Evolutionary conservation across 2,888 invertebrate species (phyloP), one percentile per base, ranked within the genome.

Genomic region (Machimus rusticus): DNA sequence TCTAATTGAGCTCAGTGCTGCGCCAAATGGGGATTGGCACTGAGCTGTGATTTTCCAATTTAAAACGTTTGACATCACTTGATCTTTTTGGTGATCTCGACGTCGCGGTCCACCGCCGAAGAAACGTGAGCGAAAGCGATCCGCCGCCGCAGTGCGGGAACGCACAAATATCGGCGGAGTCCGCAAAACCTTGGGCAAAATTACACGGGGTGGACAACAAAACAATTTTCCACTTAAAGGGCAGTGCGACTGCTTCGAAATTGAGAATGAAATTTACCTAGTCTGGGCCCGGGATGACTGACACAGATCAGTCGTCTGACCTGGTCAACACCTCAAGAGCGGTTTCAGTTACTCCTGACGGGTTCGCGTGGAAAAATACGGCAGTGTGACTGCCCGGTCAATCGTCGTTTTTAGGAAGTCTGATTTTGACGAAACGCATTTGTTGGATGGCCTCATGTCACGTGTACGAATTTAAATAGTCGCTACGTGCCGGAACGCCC

Each of bases 1-100:
- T 39, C 51, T 23, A 84, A 66, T 84, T 84, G 43, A 84, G 84
- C 84, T 37, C 84, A 19, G 81, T 14, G 66, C 66, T 84, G 8
- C 43, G 19, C 66, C 84, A 84, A 84, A 84, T 84, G 57, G 84
- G 84, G 39, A 74, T 74, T 84, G 84, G 84, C 66, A 66, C 37
- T 39, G 66, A 84, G 84, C 84, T 34, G 84, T 74, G 84, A 84
- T 84, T 84, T 84, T 84, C 74, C 84, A 84, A 84, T 84, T 84
- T 66, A 74, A 39, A 84, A 39, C 51, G 84, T 57, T 84, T 66
- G 84, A 57, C 84, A 74, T 74, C 84, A 84, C 84, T 84, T 84
- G 84, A 84, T 84, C 74, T 55, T 78, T 46, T 81, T 5, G 81
- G 55, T 55, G 81, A 81, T 81, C 81, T 81, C 43, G 81, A 14